Conservation (phyloP, 2,113 vertebrate species). For the Emydura subglobosa region DNA sequence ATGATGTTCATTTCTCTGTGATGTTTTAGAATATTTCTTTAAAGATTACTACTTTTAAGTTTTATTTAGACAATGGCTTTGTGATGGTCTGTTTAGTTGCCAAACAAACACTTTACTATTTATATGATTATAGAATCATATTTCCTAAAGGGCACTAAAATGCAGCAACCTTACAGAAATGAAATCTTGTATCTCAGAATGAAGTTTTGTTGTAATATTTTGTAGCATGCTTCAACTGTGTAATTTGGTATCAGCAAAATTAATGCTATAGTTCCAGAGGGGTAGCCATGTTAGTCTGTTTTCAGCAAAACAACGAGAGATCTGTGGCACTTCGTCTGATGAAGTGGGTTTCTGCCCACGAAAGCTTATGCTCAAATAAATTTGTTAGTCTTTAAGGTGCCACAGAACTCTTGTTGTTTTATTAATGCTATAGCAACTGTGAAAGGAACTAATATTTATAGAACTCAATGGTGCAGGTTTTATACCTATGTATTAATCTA, state of each 20-base stretch:
- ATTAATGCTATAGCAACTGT: constrained; percentile 5
- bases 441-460: constrained; percentile 17
- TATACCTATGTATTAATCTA: background rate
- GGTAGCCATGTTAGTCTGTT: too few relatives aligned
- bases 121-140: background rate
- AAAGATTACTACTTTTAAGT: background rate
- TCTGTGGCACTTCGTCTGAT: too few relatives aligned
- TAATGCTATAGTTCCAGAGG: too few relatives aligned
- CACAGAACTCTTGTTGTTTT: too few relatives aligned
- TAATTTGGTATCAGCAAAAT: constrained; percentile 17
- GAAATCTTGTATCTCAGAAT: background rate
- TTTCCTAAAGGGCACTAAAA: constrained; percentile 5
- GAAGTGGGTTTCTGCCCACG: too few relatives aligned
- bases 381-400: too few relatives aligned
- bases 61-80: background rate
- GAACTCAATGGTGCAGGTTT: constrained; percentile 43
- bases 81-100: background rate
- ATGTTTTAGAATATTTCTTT: background rate
- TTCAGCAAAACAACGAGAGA: too few relatives aligned
- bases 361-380: too few relatives aligned
- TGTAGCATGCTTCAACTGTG: background rate
- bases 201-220: constrained; percentile 17
- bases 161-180: constrained; percentile 10
- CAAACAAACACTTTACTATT: background rate
- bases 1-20: background rate